Base-by-base conservation (phyloP, 2,113 vertebrate genomes). In the Colistium nudipinnis region DNA sequence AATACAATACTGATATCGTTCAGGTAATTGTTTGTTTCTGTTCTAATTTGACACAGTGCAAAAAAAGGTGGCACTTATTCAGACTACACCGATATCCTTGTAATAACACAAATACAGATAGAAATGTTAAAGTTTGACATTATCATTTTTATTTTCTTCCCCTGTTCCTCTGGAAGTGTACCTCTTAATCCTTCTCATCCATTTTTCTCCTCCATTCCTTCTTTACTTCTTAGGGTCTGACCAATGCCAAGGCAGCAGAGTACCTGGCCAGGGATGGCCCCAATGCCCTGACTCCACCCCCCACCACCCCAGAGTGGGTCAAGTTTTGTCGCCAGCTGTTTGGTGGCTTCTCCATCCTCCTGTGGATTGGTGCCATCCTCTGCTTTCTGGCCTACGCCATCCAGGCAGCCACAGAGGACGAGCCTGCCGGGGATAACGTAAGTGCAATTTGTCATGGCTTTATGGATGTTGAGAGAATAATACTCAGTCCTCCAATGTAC, bases 251-350 rank as follows among this genome's bases (percentile, higher is more conserved):
- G 90, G 96, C 96, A 20, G 94, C 94, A n/a, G 96, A 97, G 91
- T 94, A 94, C 82, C 91, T 97, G 87, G 90, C 90, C 49, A 87
- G 94, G 25, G 96, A 97, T 0, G 96, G 96, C 7, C 96, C 88
- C 17, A 97, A 97, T 0, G 95, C 96, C 0, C 92, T 97, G 70
- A 97, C 96, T 1, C 96, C 96, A 0, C 96, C 96, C 1, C 96
- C 96, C 4, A 97, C 96, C 74, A 97, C 95, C 31, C 96, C 96
- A 0, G 96, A 97, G 76, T 97, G 96, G 96, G 94, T 97, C 30
- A 97, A 97, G 88, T 97, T 97, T 88, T 97, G 96, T 63, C 94
- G 95, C 45, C 96, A 97, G 91, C 94, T 97, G 56, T 97, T 97
- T 0, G 95, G 96, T 1, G 96, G 96, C 17, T 97, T 97, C 91